Conservation (phyloP, 2,113 vertebrate species). For the Syngnathus scovelli region DNA sequence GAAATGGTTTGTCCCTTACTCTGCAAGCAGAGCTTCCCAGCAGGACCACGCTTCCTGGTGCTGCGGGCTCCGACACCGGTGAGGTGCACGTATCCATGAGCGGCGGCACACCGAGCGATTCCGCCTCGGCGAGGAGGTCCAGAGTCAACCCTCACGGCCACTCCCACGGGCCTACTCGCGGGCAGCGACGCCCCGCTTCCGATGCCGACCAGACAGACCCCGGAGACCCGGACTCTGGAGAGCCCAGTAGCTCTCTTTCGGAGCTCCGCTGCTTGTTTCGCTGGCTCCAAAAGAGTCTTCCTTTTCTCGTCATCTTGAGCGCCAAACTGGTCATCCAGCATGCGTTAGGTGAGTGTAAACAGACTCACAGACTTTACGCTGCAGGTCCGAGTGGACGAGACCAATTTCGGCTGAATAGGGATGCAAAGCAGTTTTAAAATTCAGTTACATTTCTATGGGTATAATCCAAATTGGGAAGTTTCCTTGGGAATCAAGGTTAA, state of each 20-base stretch:
- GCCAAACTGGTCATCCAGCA: conserved; percentile 87
- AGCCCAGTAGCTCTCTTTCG: conserved; percentile 77
- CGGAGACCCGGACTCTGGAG: conserved; percentile 71
- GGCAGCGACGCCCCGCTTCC: conserved; percentile 48
- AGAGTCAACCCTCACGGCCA: conserved; percentile 66
- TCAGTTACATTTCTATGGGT: too few relatives aligned
- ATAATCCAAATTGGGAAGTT: too few relatives aligned
- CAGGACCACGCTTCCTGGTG: conserved; percentile 48
- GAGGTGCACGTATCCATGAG: conserved; percentile 76
- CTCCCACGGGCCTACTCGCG: conserved; percentile 57
- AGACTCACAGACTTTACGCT: not conserved
- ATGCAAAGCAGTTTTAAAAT: too few relatives aligned
- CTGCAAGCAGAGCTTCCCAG: conserved; percentile 63
- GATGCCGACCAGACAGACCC: conserved; percentile 58
- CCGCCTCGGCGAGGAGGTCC: conserved; percentile 57
- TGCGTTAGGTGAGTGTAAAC: conserved; percentile 72
- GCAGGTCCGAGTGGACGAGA: not conserved
- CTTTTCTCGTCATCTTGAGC: conserved; percentile 85
- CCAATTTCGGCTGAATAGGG: not conserved
- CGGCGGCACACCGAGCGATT: conserved; percentile 62
- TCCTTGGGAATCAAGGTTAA: too few relatives aligned
- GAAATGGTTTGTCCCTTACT: conserved; percentile 57
- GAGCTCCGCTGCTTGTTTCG: conserved; percentile 83
- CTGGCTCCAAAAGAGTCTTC: conserved; percentile 91
- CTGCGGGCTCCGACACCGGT: conserved; percentile 45